A percentile compares a stretch with the other conserved stretches of the same genome.
These are phyloP conservation scores for Pandemis heparana DNA, from an alignment of 2,888 invertebrate genomes.

Conservation along the genomic window DNA sequence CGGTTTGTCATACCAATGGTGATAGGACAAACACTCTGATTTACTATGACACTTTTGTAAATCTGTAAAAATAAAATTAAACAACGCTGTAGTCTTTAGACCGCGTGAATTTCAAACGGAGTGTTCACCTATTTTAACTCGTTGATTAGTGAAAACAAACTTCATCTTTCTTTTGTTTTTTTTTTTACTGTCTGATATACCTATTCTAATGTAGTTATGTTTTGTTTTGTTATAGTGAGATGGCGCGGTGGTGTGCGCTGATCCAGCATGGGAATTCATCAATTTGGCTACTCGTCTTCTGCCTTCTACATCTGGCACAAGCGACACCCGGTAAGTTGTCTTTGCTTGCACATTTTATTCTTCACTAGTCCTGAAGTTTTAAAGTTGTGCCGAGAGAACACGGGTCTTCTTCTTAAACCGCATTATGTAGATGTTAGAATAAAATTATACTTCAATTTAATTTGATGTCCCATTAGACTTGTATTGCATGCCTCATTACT, in stretches of 20 bases:
- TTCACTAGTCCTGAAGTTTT: background rate
- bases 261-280: slow-evolving; percentile 68
- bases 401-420: background rate
- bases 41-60: background rate
- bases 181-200: background rate
- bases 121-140: background rate
- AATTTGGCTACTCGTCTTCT: slow-evolving; percentile 69
- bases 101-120: background rate
- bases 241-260: slow-evolving; percentile 80
- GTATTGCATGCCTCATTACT: slow-evolving; percentile 17
- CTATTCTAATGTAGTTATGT: background rate
- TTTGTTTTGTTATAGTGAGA: slow-evolving; percentile 77
- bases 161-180: background rate
- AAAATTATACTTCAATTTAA: slow-evolving; percentile 3
- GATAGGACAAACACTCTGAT: background rate
- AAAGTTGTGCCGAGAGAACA: background rate
- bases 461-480: slow-evolving; percentile 7
- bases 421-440: background rate
- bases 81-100: background rate
- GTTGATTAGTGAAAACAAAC: too few species aligned
- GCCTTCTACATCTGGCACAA: slow-evolving; percentile 64
- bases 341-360: background rate
- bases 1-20: slow-evolving; percentile 23
- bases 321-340: slow-evolving; percentile 75
- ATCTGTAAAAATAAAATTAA: slow-evolving; percentile 7